These are phyloP conservation scores for Brachionus koreanus DNA, from an alignment of 1,140 invertebrate species.

Conservation along the genomic window DNA sequence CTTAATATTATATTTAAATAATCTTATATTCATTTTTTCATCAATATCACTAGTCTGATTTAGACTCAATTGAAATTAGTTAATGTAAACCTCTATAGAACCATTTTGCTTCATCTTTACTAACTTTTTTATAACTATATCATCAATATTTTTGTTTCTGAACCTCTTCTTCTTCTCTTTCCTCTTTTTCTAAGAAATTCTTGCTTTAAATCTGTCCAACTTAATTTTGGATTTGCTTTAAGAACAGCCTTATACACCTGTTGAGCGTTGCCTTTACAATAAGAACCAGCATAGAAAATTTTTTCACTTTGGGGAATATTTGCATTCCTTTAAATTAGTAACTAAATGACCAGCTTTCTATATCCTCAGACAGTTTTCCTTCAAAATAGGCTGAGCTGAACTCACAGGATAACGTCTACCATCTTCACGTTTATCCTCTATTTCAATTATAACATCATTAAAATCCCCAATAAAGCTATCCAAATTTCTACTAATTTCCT, in stretches of 20 bases:
- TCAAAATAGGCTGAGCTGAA: conserved; percentile 13
- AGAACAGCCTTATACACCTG: neutral
- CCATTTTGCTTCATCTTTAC: neutral
- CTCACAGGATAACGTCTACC: neutral
- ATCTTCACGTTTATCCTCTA: neutral
- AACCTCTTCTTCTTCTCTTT: neutral
- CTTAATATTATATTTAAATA: too few species aligned
- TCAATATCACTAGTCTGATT: neutral
- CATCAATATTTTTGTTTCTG: conserved; percentile 5
- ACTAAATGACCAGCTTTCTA: conserved; percentile 8
- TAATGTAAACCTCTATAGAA: too few species aligned
- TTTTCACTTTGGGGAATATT: neutral
- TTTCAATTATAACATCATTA: neutral
- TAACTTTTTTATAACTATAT: neutral
- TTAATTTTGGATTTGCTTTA: neutral
- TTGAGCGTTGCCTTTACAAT: neutral
- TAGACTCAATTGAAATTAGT: too few species aligned
- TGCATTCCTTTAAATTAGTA: neutral
- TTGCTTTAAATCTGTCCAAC: neutral
- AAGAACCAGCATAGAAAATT: conserved; percentile 5
- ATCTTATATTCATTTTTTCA: neutral
- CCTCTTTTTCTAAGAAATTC: too few species aligned
- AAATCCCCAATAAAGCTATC: neutral
- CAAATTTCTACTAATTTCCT: neutral
- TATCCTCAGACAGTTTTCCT: neutral